Conservation (phyloP, 2,113 vertebrate species). For the Hippocampus barbouri region DNA sequence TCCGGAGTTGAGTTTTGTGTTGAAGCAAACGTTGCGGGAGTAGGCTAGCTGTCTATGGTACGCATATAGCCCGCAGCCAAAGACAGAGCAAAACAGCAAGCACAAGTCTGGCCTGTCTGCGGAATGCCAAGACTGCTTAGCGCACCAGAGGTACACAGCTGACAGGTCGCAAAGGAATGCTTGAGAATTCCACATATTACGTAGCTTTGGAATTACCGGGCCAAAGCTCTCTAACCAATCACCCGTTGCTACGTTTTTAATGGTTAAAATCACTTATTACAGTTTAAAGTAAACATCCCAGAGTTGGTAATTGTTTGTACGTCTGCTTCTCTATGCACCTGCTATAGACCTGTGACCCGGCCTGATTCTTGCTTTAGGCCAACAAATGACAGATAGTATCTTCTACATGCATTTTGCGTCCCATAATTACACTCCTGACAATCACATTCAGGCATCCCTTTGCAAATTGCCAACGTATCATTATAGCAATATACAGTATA, state of each 20-base stretch:
- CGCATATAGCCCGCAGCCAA: slow-evolving; percentile 71
- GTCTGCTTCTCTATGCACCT: slow-evolving; percentile 5
- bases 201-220: slow-evolving; percentile 31
- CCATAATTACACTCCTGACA: neutral
- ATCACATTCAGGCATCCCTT: neutral
- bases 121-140: slow-evolving; percentile 70
- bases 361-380: slow-evolving; percentile 2
- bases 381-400: neutral
- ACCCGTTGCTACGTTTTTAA: slow-evolving; percentile 19
- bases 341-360: neutral
- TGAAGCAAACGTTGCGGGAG: slow-evolving; percentile 55
- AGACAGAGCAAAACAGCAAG: slow-evolving; percentile 72
- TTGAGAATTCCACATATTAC: slow-evolving; percentile 54
- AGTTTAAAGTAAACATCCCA: slow-evolving; percentile 7
- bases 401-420: neutral
- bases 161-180: slow-evolving; percentile 56
- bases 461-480: neutral
- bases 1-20: slow-evolving; percentile 39
- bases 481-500: neutral
- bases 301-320: neutral
- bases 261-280: slow-evolving; percentile 19
- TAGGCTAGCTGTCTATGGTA: slow-evolving; percentile 62
- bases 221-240: slow-evolving; percentile 30
- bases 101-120: slow-evolving; percentile 69
- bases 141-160: slow-evolving; percentile 64